Evolutionary conservation across 2,797 vertebrate species (phyloP).

Genomic region (Mus caroli): DNA sequence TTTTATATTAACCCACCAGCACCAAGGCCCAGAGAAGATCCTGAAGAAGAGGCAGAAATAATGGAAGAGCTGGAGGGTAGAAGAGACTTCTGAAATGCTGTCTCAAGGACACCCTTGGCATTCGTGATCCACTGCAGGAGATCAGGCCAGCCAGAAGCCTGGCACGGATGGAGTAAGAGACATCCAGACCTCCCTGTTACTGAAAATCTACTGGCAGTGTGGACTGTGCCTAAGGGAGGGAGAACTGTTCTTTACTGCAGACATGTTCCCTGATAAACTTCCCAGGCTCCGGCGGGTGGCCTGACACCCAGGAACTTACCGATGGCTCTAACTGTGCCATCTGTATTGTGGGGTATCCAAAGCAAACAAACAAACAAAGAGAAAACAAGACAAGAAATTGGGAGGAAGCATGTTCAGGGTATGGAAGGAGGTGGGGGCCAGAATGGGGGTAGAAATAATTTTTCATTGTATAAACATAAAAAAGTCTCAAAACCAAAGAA

Average conservation of each 20-base stretch:
- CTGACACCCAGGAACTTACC: background rate
- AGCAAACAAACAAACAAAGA: background rate
- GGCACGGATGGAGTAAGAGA: background rate
- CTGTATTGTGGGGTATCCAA: background rate
- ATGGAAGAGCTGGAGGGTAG: background rate
- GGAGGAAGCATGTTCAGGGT: background rate
- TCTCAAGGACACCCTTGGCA: background rate
- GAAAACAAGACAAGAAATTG: background rate
- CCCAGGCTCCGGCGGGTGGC: too few relatives aligned
- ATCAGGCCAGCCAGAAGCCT: background rate
- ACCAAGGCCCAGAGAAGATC: background rate
- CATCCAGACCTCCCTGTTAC: background rate
- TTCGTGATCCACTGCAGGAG: background rate
- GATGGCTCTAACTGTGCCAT: background rate
- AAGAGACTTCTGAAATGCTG: too few relatives aligned
- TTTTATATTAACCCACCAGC: background rate
- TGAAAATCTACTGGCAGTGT: background rate
- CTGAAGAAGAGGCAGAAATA: background rate
- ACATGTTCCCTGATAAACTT: too few relatives aligned
- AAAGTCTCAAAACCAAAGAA: background rate
- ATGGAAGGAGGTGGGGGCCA: background rate
- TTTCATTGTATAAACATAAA: background rate
- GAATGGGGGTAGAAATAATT: background rate
- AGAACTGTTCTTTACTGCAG: background rate
- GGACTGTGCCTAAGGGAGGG: too few relatives aligned